Percentiles rank a stretch among this genome's conserved stretches.
Conservation (phyloP, 2,888 invertebrate species). For the Macrosoma leucophasiata region DNA sequence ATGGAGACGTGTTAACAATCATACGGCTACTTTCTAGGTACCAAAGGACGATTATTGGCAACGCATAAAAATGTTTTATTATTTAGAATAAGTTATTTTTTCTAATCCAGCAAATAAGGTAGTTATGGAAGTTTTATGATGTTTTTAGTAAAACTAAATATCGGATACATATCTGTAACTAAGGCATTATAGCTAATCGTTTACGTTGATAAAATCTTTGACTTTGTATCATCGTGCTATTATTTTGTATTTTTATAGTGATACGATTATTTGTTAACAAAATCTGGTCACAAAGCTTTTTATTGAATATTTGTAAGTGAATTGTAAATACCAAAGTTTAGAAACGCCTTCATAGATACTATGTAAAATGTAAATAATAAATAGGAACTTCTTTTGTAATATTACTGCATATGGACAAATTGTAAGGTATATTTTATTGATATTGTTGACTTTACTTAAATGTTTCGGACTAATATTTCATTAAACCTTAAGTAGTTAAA, state of each 20-base stretch:
- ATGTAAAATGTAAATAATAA: slow-evolving; percentile 41
- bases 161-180: slow-evolving; percentile 44
- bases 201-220: no score
- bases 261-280: slow-evolving; percentile 12
- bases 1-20: no score
- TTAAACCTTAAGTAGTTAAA: no score
- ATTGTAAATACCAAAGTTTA: slow-evolving; percentile 40
- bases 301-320: slow-evolving; percentile 21
- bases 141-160: no score
- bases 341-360: slow-evolving; percentile 65
- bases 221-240: no score
- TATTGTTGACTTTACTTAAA: no score
- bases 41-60: slow-evolving; percentile 30
- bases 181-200: slow-evolving; percentile 13
- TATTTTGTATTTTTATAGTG: slow-evolving; percentile 8
- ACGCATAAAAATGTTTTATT: no score
- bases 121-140: no score
- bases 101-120: no score
- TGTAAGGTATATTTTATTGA: slow-evolving; percentile 19
- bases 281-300: slow-evolving; percentile 17
- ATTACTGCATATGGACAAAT: slow-evolving; percentile 5
- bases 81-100: no score
- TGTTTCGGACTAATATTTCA: no score
- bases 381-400: slow-evolving; percentile 12
- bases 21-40: no score